These are phyloP conservation scores for Mungos mungo DNA, from an alignment of 2,113 vertebrate genomes.

Conservation along the genomic window DNA sequence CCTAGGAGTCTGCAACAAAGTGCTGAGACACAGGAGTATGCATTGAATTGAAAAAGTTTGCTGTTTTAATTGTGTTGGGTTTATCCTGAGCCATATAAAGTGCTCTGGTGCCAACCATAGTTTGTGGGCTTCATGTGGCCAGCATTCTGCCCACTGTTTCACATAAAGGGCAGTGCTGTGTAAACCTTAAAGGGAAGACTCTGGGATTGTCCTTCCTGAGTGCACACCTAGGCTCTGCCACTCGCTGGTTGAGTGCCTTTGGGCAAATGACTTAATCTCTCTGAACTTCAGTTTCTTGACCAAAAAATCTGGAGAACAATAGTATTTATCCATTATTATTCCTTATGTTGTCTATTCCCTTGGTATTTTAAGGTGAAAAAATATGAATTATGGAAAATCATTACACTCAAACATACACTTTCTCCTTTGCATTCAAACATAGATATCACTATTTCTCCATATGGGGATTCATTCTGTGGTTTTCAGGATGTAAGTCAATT, in stretches of 20 bases:
- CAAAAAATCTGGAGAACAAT: neutral
- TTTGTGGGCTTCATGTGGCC: neutral
- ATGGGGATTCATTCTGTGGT: neutral
- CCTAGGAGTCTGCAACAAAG: neutral
- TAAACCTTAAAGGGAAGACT: too few relatives aligned
- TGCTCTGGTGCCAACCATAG: neutral
- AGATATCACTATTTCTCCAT: neutral
- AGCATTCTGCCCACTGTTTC: neutral
- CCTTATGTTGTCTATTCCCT: neutral
- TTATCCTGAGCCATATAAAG: neutral
- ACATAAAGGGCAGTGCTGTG: neutral
- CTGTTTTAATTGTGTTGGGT: neutral
- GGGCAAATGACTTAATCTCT: neutral
- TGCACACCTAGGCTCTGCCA: neutral
- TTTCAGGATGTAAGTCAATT: neutral
- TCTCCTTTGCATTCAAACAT: neutral
- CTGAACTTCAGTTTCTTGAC: neutral
- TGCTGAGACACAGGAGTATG: neutral
- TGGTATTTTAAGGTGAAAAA: neutral
- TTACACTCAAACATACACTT: neutral
- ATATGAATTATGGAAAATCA: neutral
- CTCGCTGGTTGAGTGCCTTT: neutral
- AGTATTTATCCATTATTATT: neutral
- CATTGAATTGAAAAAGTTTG: neutral
- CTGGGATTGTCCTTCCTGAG: neutral